Evolutionary conservation across 35 echinoderm and acorn worm species (phyloP).

Genomic region (Heliocidaris erythrogramma): DNA sequence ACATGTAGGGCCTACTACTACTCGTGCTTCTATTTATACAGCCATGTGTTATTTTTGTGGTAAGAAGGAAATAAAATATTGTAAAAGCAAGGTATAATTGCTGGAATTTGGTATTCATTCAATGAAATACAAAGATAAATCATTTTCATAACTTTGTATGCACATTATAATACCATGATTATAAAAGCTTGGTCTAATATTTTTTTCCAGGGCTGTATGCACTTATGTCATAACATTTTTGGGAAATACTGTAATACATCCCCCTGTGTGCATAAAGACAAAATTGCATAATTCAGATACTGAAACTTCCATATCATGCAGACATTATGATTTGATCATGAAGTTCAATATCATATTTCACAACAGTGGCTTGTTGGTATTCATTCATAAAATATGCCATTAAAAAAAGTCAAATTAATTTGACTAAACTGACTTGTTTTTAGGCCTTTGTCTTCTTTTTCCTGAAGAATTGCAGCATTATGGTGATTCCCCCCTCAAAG

Average conservation of each 20-base stretch:
- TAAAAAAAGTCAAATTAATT: not conserved
- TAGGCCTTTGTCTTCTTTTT: not conserved
- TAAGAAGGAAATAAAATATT: too few relatives aligned
- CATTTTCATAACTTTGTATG: too few relatives aligned
- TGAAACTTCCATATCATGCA: not conserved
- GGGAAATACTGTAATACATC: not conserved
- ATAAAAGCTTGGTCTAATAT: too few relatives aligned
- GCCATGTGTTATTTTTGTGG: too few relatives aligned
- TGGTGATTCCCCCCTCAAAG: not conserved
- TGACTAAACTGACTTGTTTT: not conserved
- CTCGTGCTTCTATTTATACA: too few relatives aligned
- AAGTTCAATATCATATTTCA: not conserved
- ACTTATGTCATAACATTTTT: too few relatives aligned
- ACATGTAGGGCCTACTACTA: too few relatives aligned
- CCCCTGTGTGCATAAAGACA: not conserved
- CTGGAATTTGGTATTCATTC: too few relatives aligned
- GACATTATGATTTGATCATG: not conserved
- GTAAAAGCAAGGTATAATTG: too few relatives aligned
- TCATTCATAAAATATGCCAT: not conserved
- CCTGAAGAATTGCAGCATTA: not conserved
- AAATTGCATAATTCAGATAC: not conserved
- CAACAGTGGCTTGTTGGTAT: not conserved
- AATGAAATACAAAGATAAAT: too few relatives aligned
- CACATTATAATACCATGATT: too few relatives aligned
- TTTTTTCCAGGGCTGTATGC: too few relatives aligned